Evolutionary conservation across 1,140 invertebrate genomes (phyloP), one percentile per base, ranked within the genome.

Genomic region (Coelopa frigida): DNA sequence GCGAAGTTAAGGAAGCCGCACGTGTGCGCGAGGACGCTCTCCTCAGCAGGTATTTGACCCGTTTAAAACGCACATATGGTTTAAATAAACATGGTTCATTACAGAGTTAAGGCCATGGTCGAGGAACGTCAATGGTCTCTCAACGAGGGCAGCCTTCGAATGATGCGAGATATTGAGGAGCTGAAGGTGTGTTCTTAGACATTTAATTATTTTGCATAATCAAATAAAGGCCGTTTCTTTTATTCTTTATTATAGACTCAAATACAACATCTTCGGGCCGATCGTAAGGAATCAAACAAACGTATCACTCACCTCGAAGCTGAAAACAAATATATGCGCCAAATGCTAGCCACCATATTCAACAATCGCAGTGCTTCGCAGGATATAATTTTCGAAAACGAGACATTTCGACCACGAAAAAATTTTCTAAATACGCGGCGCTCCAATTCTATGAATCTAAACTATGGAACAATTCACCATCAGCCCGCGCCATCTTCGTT

Each of bases 1-100:
- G 82, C 5, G 84, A 87, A 68, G 81, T 87, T 6, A 71, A 83
- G 48, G 83, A 87, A 59, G 83, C 84, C 14, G 81, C 83, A 3
- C 75, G 79, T 48, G 70, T 82, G 3, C 72, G 82, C 14, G 83
- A 87, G 53, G 84, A 86, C 60, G 79, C 80, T 8, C 70, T 86
- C 47, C 59, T 79, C 17, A 71, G 73, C 46, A 72, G 76, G 62
- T 66, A 50, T 29, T 8, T 29, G 27, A 29, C n/a, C n/a, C n/a
- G n/a, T n/a, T n/a, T n/a, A n/a, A n/a, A n/a, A n/a, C n/a, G n/a
- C n/a, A n/a, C n/a, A n/a, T n/a, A n/a, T n/a, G n/a, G n/a, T n/a
- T n/a, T n/a, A n/a, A n/a, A 33, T 8, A 4, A 33, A 36, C 18
- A 10, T 23, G 5, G 10, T 4, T 46, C 10, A 33, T 21, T 47